Percentiles rank a stretch among this genome's conserved stretches.
phyloP scores from a whole-genome alignment of 2,888 invertebrate species.

The Meloe dianella region DNA sequence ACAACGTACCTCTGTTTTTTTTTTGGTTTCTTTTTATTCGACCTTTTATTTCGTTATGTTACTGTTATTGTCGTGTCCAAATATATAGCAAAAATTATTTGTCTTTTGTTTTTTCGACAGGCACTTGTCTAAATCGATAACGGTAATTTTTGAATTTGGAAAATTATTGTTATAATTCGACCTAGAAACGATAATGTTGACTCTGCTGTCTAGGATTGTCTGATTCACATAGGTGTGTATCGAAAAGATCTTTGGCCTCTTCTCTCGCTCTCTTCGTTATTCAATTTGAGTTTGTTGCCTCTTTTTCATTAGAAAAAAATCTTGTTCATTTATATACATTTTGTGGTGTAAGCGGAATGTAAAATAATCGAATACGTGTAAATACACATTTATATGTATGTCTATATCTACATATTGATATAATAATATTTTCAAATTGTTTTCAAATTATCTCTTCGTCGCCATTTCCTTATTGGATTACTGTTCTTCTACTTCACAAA shows the following conservation, averaged over 20 bases:
- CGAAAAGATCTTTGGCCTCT: slow-evolving; percentile 9
- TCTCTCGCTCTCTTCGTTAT: background rate
- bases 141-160: background rate
- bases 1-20: background rate
- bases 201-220: background rate
- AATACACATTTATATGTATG: background rate
- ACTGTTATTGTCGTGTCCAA: background rate
- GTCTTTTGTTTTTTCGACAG: background rate
- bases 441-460: slow-evolving; percentile 2
- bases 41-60: background rate
- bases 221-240: slow-evolving; percentile 7
- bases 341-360: background rate
- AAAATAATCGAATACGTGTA: slow-evolving; percentile 1
- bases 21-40: no score
- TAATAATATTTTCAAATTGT: background rate
- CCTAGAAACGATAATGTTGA: background rate
- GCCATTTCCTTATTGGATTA: slow-evolving; percentile 1
- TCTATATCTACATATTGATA: background rate
- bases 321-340: background rate
- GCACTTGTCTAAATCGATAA: background rate
- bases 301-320: background rate
- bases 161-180: background rate
- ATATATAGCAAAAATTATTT: background rate
- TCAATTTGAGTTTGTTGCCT: background rate
- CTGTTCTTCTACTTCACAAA: background rate